Evolutionary conservation across 2,113 vertebrate genomes (phyloP), one percentile per base, ranked within the genome.

Genomic region (Falco punctatus): DNA sequence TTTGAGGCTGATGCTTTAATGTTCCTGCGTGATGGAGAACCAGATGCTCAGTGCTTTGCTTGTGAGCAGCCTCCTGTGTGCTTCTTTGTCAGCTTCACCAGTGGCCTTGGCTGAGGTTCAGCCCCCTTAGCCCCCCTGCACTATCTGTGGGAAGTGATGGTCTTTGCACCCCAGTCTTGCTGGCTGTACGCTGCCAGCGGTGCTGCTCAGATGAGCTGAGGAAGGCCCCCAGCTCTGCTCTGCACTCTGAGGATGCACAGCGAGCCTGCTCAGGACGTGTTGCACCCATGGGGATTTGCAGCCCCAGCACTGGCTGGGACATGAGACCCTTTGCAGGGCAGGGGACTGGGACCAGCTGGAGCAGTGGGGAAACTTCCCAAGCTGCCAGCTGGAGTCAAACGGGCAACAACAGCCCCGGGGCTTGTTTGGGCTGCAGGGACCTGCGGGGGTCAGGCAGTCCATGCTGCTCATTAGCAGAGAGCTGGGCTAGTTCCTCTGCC

Each of bases 241-340:
- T 3, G 6, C 78, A 14, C 73, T 33, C 38, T 6, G 0, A 46
- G 55, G 44, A 46, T 3, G 40, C 74, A 4, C 55, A 6, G 15
- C 0, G 3, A 75, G 24, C 65, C 24, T 16, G 28, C 42, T n/a
- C 2, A 2, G 16, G 69, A 4, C 0, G 3, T 23, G 1, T 64
- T 13, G 77, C 40, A 22, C 38, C 61, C 0, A 0, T 2, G 0
- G 5, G 73, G 35, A 52, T 18, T 8, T 8, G 64, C 38, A 55
- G 1, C 8, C 24, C 24, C 2, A 2, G 19, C 3, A 1, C 73
- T 10, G 13, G 19, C 18, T 6, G 30, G 22, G 19, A 24, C 11
- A 11, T 13, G n/a, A 35, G 59, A 42, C 7, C 65, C 48, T 46
- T 32, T 3, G 69, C 23, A n/a, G 81, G 21, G 22, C 58, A 54